Evolutionary conservation across 64 coral and sea anemone genomes (phyloP).

Genomic region (Trachythela sp.): DNA sequence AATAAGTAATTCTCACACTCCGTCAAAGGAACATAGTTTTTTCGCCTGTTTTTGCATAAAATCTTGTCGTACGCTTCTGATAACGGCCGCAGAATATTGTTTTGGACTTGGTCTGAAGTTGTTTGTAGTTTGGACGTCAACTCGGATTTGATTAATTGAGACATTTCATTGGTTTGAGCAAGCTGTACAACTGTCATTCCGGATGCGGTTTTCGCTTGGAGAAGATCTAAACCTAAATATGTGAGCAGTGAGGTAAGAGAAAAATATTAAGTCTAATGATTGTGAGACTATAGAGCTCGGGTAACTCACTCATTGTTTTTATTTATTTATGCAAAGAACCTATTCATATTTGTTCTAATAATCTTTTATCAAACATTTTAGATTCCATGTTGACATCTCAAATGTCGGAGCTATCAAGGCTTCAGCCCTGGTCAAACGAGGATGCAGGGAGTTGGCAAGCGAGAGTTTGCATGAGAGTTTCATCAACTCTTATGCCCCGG

Average conservation of each 20-base stretch:
- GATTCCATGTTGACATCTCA: too few species aligned
- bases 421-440: too few species aligned
- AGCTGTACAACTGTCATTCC: constrained; percentile 43
- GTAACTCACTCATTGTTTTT: too few species aligned
- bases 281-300: too few species aligned
- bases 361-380: too few species aligned
- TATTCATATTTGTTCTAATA: too few species aligned
- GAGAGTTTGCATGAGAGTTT: too few species aligned
- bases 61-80: neutral
- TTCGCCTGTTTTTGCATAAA: neutral
- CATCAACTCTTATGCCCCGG: too few species aligned
- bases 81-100: neutral
- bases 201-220: constrained; percentile 38
- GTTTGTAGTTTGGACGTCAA: neutral
- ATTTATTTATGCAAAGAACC: too few species aligned
- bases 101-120: neutral
- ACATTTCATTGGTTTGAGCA: neutral
- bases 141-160: neutral
- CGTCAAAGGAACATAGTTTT: neutral
- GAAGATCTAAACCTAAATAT: constrained; percentile 32
- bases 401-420: too few species aligned
- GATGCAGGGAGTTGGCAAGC: too few species aligned
- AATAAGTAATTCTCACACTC: neutral
- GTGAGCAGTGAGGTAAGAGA: neutral
- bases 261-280: neutral